A percentile compares a stretch with the other conserved stretches of the same genome.
phyloP scores from a whole-genome alignment of 2,797 vertebrate species.

The Chelmon rostratus region DNA sequence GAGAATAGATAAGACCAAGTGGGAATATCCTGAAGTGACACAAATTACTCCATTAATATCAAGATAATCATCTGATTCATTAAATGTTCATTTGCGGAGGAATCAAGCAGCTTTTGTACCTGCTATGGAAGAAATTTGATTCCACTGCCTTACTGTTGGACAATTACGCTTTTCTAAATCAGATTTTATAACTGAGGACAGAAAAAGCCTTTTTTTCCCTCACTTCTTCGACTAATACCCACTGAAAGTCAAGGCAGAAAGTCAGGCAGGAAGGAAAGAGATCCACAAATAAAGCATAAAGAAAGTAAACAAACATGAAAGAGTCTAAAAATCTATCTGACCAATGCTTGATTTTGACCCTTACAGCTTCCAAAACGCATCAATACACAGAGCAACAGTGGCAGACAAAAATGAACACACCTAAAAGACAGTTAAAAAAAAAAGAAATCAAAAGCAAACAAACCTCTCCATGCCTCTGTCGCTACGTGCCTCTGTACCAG shows the following conservation, averaged over 20 bases:
- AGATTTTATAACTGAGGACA: neutral
- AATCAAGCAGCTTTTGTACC: neutral
- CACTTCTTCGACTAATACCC: neutral
- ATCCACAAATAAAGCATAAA: slow-evolving; percentile 6
- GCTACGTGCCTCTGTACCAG: slow-evolving; percentile 24
- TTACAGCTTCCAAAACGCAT: neutral
- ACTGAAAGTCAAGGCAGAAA: neutral
- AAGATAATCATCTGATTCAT: slow-evolving; percentile 25
- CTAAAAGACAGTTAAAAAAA: slow-evolving; percentile 21
- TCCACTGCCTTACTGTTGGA: neutral
- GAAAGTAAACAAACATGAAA: neutral
- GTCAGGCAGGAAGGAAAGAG: neutral
- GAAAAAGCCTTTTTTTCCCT: neutral
- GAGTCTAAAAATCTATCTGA: neutral
- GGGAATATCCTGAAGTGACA: slow-evolving; percentile 24
- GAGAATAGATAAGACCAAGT: slow-evolving; percentile 7
- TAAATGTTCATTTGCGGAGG: slow-evolving; percentile 11
- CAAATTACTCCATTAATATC: slow-evolving; percentile 17
- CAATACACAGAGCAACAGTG: slow-evolving; percentile 4
- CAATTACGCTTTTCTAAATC: neutral
- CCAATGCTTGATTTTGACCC: slow-evolving; percentile 8
- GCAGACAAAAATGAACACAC: slow-evolving; percentile 11
- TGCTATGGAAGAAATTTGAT: neutral
- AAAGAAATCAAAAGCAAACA: slow-evolving; percentile 53
- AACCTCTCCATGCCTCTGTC: slow-evolving; percentile 34